Conservation (phyloP, 2,797 vertebrate genomes). For the Gila robusta region DNA sequence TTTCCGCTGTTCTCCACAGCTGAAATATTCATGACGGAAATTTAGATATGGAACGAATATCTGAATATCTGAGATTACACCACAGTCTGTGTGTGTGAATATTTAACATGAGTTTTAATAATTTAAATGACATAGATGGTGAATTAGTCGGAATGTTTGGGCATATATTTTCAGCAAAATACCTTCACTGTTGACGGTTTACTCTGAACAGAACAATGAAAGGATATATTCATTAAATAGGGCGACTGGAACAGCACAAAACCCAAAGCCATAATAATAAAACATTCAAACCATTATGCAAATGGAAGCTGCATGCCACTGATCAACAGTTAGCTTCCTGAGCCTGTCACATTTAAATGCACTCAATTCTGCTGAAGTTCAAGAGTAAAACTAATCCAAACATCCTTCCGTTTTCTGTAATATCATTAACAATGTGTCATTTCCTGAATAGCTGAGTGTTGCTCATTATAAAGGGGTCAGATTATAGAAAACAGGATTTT, state of each 20-base stretch:
- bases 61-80: slow-evolving; percentile 70
- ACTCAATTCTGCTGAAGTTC: slow-evolving; percentile 13
- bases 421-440: slow-evolving; percentile 2
- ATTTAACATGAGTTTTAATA: slow-evolving; percentile 57
- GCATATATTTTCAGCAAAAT: slow-evolving; percentile 32
- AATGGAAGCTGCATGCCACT: background rate
- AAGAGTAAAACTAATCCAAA: slow-evolving; percentile 27
- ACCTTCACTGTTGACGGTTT: slow-evolving; percentile 7
- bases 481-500: background rate
- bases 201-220: slow-evolving; percentile 5
- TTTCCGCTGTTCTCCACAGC: slow-evolving; percentile 70
- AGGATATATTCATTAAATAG: slow-evolving; percentile 4
- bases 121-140: slow-evolving; percentile 52
- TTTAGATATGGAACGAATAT: slow-evolving; percentile 75
- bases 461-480: slow-evolving; percentile 7
- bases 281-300: slow-evolving; percentile 30
- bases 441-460: slow-evolving; percentile 28
- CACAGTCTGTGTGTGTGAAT: slow-evolving; percentile 57
- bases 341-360: slow-evolving; percentile 30
- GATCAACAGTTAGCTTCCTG: slow-evolving; percentile 28
- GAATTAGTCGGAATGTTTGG: slow-evolving; percentile 24
- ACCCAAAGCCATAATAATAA: slow-evolving; percentile 39
- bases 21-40: slow-evolving; percentile 80
- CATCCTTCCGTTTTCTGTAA: slow-evolving; percentile 15
- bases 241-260: slow-evolving; percentile 8